A percentile compares a stretch with the other conserved stretches of the same genome.
These are phyloP conservation scores for Neuroterus valhalla DNA, from an alignment of 1,140 invertebrate species.

Conservation along the genomic window DNA sequence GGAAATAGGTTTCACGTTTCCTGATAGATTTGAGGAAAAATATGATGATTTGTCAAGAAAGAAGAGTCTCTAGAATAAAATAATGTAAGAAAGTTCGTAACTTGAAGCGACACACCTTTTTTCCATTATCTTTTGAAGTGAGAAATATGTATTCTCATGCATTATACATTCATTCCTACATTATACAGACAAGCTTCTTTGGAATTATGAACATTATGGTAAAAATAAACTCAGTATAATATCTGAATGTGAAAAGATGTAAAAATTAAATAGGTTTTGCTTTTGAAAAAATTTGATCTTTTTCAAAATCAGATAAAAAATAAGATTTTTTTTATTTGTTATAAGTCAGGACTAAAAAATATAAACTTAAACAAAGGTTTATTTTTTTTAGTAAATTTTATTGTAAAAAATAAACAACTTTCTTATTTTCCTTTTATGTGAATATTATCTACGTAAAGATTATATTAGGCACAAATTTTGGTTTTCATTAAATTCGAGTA, in stretches of 20 bases:
- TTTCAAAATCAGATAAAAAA: too few species aligned
- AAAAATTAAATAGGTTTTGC: not conserved
- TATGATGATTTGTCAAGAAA: slow-evolving; percentile 14
- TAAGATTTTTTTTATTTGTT: too few species aligned
- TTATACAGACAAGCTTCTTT: slow-evolving; percentile 22
- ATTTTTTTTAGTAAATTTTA: too few species aligned
- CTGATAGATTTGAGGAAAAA: slow-evolving; percentile 6
- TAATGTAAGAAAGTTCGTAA: slow-evolving; percentile 18
- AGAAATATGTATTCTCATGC: slow-evolving; percentile 19
- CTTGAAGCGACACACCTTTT: slow-evolving; percentile 13
- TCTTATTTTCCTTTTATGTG: too few species aligned
- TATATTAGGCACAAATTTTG: too few species aligned
- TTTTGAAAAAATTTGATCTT: not conserved
- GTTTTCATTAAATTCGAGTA: too few species aligned
- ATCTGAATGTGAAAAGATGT: not conserved
- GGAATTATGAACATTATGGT: slow-evolving; percentile 1
- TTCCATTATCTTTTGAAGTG: slow-evolving; percentile 8
- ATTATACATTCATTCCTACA: slow-evolving; percentile 15
- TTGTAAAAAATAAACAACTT: too few species aligned
- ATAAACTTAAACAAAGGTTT: too few species aligned
- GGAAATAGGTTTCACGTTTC: not conserved
- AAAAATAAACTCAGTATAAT: not conserved
- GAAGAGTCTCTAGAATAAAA: not conserved
- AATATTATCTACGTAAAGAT: too few species aligned
- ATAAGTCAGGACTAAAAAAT: too few species aligned